Base-by-base conservation (phyloP, 1,140 invertebrate species). In the Drosophila neocordata region DNA sequence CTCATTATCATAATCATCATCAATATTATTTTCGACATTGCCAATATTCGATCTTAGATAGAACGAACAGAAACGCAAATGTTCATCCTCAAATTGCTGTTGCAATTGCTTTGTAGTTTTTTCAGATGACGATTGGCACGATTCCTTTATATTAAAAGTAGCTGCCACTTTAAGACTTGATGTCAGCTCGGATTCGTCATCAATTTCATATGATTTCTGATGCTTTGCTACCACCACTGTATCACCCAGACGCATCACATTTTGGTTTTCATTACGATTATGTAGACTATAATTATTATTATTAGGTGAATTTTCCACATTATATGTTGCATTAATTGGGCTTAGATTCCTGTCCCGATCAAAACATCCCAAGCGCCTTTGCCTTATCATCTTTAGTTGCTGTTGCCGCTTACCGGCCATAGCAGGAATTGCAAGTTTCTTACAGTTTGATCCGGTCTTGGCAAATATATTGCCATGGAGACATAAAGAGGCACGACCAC, bases 231-330 rank as follows among this genome's bases (percentile, higher is more conserved):
- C 24, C 20, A 77, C 35, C 9, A 72, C 37, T 4, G 68, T 71
- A 0, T 72, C 18, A 6, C 69, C 63, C 53, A 48, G 41, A 48
- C 41, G 13, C 41, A 44, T 44, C 15, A 71, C 38, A 12, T 9
- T 2, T 15, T 24, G 20, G 1, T 24, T 15, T 15, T 61, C 20
- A 27, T 81, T 76, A 2, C 34, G 61, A 38, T 73, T 79, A 15
- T 68, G 65, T 9, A 52, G 9, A n/a, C 65, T 64, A 37, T 69
- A 69, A 61, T 72, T 77, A 22, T 77, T 82, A 27, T 80, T 77
- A n/a, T 69, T 24, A 0, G 13, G 41, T 0, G n/a, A 5, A 15
- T 44, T 8, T 9, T 48, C 4, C 6, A 72, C 13, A 5, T 52
- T 7, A 51, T 73, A 67, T 3, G 69, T 77, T n/a, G 59, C 20